Conservation (phyloP, 2,797 vertebrate genomes). For the Sorex maritimensis region DNA sequence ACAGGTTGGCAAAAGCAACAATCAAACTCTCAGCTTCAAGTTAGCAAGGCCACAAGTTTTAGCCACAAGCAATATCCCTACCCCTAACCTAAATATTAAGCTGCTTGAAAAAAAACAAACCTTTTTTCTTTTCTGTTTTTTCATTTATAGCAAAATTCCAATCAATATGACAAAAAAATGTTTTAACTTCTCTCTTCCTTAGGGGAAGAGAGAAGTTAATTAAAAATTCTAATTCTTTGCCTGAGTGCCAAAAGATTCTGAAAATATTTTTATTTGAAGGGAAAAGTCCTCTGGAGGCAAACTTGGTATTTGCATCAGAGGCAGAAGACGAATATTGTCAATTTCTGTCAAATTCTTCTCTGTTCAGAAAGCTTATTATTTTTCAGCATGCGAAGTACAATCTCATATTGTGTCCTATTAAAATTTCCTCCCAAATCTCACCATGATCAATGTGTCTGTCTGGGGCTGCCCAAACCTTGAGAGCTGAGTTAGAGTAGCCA, state of each 20-base stretch:
- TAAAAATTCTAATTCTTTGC: slow-evolving; percentile 78
- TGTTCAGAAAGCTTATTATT: slow-evolving; percentile 44
- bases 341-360: slow-evolving; percentile 45
- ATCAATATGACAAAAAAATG: slow-evolving; percentile 1
- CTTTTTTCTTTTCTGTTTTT: slow-evolving; percentile 11
- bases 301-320: slow-evolving; percentile 69
- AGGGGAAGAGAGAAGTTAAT: slow-evolving; percentile 74
- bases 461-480: background rate
- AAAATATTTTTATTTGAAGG: slow-evolving; percentile 72
- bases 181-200: slow-evolving; percentile 21
- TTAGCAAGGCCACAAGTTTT: too few species aligned
- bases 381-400: slow-evolving; percentile 34
- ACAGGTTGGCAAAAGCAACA: too few species aligned
- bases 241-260: slow-evolving; percentile 57
- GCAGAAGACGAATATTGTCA: slow-evolving; percentile 73
- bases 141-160: slow-evolving; percentile 70
- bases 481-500: background rate
- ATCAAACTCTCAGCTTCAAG: too few species aligned
- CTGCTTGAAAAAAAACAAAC: slow-evolving; percentile 51
- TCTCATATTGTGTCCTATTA: slow-evolving; percentile 23
- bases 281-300: slow-evolving; percentile 65
- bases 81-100: slow-evolving; percentile 65
- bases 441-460: background rate
- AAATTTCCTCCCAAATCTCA: slow-evolving; percentile 6
- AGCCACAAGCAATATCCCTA: too few species aligned